A percentile compares a stretch with the other conserved stretches of the same genome.
These are phyloP conservation scores for Serrognathus titanus DNA, from an alignment of 2,888 invertebrate genomes.

Conservation along the genomic window DNA sequence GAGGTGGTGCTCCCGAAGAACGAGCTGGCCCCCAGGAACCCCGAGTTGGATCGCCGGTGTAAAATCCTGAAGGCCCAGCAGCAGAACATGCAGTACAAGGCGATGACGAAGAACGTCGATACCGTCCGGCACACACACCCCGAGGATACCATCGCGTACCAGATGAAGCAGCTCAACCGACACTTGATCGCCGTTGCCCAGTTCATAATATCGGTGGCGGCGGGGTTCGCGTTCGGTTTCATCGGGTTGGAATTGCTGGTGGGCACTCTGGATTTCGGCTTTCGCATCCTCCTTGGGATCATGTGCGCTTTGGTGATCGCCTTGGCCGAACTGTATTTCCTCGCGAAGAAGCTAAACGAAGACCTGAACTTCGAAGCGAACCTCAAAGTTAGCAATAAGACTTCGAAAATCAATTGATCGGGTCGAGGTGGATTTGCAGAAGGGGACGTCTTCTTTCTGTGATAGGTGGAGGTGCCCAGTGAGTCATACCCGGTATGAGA, in stretches of 20 bases:
- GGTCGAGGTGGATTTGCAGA: background rate
- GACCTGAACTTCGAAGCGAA: slow-evolving; percentile 46
- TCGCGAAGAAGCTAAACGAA: slow-evolving; percentile 79
- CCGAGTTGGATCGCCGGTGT: slow-evolving; percentile 80
- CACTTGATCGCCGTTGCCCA: slow-evolving; percentile 90
- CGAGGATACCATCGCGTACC: slow-evolving; percentile 78
- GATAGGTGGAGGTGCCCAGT: too few relatives aligned
- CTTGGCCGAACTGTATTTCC: slow-evolving; percentile 90
- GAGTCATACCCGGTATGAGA: too few relatives aligned
- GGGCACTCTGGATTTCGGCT: slow-evolving; percentile 78
- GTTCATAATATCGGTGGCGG: slow-evolving; percentile 88
- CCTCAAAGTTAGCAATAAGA: slow-evolving; percentile 14
- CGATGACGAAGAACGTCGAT: slow-evolving; percentile 86
- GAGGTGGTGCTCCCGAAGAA: slow-evolving; percentile 71
- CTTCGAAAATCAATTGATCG: slow-evolving; percentile 21
- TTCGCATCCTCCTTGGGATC: slow-evolving; percentile 78
- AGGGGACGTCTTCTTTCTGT: too few relatives aligned
- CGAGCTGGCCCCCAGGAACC: slow-evolving; percentile 67
- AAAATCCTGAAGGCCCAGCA: slow-evolving; percentile 72
- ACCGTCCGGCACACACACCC: slow-evolving; percentile 63
- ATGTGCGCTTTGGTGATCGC: slow-evolving; percentile 84
- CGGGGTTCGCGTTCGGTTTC: slow-evolving; percentile 96
- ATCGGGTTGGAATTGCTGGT: slow-evolving; percentile 81
- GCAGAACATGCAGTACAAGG: slow-evolving; percentile 74
- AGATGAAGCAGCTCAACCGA: slow-evolving; percentile 61